Evolutionary conservation across 2,797 vertebrate genomes (phyloP).

Genomic region (Myiotriccus ornatus): DNA sequence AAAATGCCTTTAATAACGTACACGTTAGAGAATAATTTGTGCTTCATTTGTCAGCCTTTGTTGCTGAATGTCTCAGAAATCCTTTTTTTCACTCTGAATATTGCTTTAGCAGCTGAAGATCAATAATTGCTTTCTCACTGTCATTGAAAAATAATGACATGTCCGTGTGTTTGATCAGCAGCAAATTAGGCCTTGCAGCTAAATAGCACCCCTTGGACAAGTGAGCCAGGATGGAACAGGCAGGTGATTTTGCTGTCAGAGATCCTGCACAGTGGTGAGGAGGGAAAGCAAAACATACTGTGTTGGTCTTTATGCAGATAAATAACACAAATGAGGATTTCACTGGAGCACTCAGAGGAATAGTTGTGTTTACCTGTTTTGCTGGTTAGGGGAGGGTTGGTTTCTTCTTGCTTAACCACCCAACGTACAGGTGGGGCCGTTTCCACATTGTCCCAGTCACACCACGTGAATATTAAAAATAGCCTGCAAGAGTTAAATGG

Average conservation of each 20-base stretch:
- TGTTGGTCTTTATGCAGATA: not conserved
- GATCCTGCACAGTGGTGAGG: not conserved
- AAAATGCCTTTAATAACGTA: not conserved
- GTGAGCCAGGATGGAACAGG: not conserved
- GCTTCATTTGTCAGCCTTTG: not conserved
- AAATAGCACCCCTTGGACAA: not conserved
- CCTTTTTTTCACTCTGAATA: not conserved
- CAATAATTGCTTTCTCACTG: not conserved
- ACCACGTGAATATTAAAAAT: not conserved
- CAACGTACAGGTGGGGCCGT: not conserved
- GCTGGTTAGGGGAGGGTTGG: not conserved
- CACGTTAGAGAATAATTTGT: not conserved
- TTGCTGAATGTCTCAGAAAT: not conserved
- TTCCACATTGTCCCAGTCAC: not conserved
- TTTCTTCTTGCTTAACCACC: not conserved
- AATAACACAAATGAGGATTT: not conserved
- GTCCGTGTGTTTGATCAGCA: not conserved
- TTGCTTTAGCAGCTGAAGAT: not conserved
- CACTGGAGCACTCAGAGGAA: not conserved
- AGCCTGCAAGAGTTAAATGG: not conserved
- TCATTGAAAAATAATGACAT: not conserved
- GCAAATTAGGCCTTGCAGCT: not conserved
- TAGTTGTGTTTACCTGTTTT: not conserved
- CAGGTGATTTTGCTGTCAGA: not conserved
- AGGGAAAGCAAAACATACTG: not conserved